A percentile compares a stretch with the other conserved stretches of the same genome.
These are phyloP conservation scores for Sylvietta virens DNA, from an alignment of 2,113 vertebrate genomes.

Conservation along the genomic window DNA sequence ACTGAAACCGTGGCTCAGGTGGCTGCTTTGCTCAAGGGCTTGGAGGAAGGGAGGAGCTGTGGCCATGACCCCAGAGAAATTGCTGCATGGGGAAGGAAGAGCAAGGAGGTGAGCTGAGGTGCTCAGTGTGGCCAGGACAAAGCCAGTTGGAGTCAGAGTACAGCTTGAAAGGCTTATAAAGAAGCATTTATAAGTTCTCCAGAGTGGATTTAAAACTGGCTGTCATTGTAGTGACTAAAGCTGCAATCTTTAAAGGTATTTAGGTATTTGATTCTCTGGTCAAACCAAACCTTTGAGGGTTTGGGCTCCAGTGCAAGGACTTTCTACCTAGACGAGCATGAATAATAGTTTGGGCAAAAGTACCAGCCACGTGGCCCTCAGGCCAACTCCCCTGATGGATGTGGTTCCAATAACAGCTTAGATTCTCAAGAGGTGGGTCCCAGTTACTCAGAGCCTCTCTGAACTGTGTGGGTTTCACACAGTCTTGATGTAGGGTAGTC, in stretches of 20 bases:
- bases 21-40: background rate
- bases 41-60: background rate
- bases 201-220: conserved; percentile 4
- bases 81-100: background rate
- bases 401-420: background rate
- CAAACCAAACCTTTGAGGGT: conserved; percentile 26
- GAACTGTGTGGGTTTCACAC: background rate
- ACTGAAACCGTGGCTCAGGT: background rate
- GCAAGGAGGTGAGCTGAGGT: background rate
- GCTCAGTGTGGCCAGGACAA: accelerated
- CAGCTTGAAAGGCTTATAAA: background rate
- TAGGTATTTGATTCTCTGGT: background rate
- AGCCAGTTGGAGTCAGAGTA: background rate
- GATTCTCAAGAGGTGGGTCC: background rate
- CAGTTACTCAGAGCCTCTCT: background rate
- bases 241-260: background rate
- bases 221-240: background rate
- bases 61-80: background rate
- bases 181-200: background rate
- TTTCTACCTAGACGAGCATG: background rate
- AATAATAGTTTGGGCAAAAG: background rate
- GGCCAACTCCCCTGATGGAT: background rate
- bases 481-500: accelerated
- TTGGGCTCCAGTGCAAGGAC: background rate
- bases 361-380: accelerated